Evolutionary conservation across 2,888 invertebrate species (phyloP).

Genomic region (Octonoba sinensis): DNA sequence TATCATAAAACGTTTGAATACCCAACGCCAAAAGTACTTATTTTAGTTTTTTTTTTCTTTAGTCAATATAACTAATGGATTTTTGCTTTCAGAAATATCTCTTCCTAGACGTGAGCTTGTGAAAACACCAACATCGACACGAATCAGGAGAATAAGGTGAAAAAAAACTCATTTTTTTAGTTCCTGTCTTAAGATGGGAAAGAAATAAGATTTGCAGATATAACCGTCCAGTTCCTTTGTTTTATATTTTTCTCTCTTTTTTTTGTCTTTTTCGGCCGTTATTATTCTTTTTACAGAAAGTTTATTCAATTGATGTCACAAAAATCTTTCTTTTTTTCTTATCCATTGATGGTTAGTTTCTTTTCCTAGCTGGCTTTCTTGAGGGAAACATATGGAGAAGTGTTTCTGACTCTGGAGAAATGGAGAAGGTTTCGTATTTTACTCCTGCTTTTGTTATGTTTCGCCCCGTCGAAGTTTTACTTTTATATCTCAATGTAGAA

Average conservation of each 20-base stretch:
- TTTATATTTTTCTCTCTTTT: background rate
- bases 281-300: slow-evolving; percentile 12
- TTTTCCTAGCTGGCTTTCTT: background rate
- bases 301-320: slow-evolving; percentile 53
- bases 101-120: slow-evolving; percentile 24
- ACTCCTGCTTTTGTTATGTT: too few species aligned
- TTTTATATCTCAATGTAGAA: too few species aligned
- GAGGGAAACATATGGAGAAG: slow-evolving; percentile 2
- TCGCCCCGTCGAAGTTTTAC: too few species aligned
- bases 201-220: slow-evolving; percentile 4
- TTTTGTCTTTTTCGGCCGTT: background rate
- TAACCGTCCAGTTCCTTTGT: slow-evolving; percentile 5
- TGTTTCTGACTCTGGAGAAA: slow-evolving; percentile 2
- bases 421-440: background rate
- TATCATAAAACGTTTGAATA: slow-evolving; percentile 3
- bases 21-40: slow-evolving; percentile 15
- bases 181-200: background rate
- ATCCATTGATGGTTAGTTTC: slow-evolving; percentile 25
- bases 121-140: slow-evolving; percentile 11
- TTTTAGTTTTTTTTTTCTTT: slow-evolving; percentile 4
- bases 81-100: slow-evolving; percentile 39
- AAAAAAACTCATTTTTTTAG: background rate
- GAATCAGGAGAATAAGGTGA: background rate
- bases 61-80: slow-evolving; percentile 47
- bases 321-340: slow-evolving; percentile 27